Evolutionary conservation across 2,888 invertebrate genomes (phyloP), one percentile per base, ranked within the genome.

Genomic region (Amiota communis): DNA sequence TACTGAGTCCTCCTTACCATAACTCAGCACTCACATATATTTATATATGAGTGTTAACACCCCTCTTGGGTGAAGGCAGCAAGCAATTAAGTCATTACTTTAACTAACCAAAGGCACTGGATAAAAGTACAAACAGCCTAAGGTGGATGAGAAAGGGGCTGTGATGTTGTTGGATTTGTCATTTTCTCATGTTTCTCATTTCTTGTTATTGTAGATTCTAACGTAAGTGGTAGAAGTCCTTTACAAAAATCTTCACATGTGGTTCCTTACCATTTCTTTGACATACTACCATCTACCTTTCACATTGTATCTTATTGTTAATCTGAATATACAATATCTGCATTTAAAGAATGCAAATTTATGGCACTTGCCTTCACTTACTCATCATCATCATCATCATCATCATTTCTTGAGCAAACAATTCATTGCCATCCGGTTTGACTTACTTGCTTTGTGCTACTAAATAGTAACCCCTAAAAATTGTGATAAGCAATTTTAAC

Each of bases 271-370:
- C 53, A 69, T 51, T n/a, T n/a, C n/a, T n/a, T n/a, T 65, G 53
- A 69, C 73, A 61, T 61, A 17, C 46, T 64, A 59, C 64, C 20
- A 47, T 61, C 64, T 71, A 48, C 17, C 70, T 56, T 36, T 56
- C 69, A 13, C 69, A 10, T 57, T 72, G 74, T 71, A 46, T 75
- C 46, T 84, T 83, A 64, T 74, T 78, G 69, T 68, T 75, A 74
- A 73, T 71, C 73, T 78, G 71, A 79, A 74, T 74, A 79, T 36
- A 36, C 36, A 36, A 36, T 78, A 79, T 77, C 74, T 83, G 86
- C 86, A 83, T 85, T 83, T 85, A 86, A 86, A 82, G 77, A 85
- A 86, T 86, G 84, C 82, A 86, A 83, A 83, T 83, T 86, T 81
- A 85, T 85, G 79, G 75, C 57, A 13, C 17, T 15, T 51, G 20